These are phyloP conservation scores for Paramisgurnus dabryanus DNA, from an alignment of 2,113 vertebrate genomes.

Conservation along the genomic window DNA sequence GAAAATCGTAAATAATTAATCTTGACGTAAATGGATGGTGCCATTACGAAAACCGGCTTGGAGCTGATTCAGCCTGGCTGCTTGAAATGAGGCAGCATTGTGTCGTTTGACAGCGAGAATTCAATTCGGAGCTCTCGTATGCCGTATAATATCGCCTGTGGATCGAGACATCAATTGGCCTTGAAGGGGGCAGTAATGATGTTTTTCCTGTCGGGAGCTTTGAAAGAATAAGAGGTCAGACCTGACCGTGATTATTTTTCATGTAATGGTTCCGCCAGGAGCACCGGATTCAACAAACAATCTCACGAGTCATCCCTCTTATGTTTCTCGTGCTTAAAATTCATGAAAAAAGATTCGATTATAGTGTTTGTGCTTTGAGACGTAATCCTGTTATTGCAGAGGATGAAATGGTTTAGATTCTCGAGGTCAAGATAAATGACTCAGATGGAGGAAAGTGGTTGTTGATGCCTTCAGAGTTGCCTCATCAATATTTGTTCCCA, in stretches of 20 bases:
- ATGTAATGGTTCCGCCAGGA: background rate
- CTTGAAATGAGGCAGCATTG: constrained; percentile 55
- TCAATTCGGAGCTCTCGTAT: constrained; percentile 42
- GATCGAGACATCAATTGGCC: constrained; percentile 34
- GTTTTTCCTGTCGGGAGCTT: constrained; percentile 32
- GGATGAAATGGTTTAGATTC: constrained; percentile 11
- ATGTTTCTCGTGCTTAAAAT: constrained; percentile 27
- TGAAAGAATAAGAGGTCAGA: constrained; percentile 21
- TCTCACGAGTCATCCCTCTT: background rate
- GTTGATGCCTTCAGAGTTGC: constrained; percentile 15
- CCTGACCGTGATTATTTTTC: constrained; percentile 22
- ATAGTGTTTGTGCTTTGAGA: constrained; percentile 17
- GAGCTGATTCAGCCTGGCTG: constrained; percentile 55
- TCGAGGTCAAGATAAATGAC: constrained; percentile 26
- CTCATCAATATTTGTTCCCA: constrained; percentile 31
- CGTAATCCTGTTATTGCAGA: constrained; percentile 26
- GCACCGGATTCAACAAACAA: constrained; percentile 20
- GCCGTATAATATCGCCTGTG: constrained; percentile 17
- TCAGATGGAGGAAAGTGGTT: background rate
- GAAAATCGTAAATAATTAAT: constrained; percentile 74
- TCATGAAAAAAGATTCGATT: constrained; percentile 19
- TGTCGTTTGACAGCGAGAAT: constrained; percentile 45
- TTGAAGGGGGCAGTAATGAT: constrained; percentile 33
- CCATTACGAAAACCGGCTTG: constrained; percentile 66
- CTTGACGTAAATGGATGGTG: constrained; percentile 63